Conservation (phyloP, 1,140 invertebrate species). For the Neotoxoptera formosana region DNA sequence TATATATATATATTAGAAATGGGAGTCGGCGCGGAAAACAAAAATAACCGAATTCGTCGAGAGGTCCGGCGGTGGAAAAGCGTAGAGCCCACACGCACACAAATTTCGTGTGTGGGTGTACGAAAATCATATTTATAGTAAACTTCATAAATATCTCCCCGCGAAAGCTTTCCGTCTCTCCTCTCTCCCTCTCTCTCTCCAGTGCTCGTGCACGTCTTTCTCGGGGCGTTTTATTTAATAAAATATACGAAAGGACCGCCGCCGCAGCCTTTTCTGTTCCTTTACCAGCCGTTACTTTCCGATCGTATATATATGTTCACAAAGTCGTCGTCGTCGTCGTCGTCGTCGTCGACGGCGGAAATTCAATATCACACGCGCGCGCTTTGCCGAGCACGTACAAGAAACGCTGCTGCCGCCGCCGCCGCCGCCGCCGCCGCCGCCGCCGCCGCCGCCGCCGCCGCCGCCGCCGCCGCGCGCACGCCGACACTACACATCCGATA, state of each 20-base stretch:
- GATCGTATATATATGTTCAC: neutral
- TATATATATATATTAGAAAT: neutral
- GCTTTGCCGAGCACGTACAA: neutral
- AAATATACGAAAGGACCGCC: neutral
- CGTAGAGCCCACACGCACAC: neutral
- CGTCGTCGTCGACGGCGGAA: neutral
- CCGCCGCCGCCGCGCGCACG: neutral
- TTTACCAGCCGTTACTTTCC: slow-evolving; percentile 8
- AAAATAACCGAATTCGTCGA: neutral
- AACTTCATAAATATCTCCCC: slow-evolving; percentile 30
- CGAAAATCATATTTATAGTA: slow-evolving; percentile 26
- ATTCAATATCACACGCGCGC: slow-evolving; percentile 37
- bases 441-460: no score
- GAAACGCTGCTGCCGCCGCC: neutral
- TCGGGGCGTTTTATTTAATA: slow-evolving; percentile 34
- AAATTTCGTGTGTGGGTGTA: neutral
- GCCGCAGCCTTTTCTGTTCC: neutral
- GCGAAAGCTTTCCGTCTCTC: neutral
- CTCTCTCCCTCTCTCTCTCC: neutral
- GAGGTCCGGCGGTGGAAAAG: neutral
- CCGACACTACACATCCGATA: neutral
- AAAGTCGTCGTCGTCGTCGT: neutral
- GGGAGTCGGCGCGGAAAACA: neutral
- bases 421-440: no score
- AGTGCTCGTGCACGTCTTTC: neutral